These are phyloP conservation scores for Phylloscopus collybita DNA, from an alignment of 2,797 vertebrate genomes.

Conservation along the genomic window DNA sequence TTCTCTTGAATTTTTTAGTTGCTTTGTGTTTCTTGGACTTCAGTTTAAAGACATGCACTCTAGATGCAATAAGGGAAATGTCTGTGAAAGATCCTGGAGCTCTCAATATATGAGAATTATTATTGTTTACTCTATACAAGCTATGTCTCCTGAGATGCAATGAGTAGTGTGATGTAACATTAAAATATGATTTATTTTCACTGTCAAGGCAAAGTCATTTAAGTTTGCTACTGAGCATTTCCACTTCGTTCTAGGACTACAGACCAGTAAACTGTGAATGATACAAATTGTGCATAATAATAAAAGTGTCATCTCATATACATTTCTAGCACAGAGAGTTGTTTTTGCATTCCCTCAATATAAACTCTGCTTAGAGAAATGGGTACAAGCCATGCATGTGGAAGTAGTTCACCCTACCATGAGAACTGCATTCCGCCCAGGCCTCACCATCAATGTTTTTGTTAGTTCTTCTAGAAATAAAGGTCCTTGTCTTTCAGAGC, in stretches of 20 bases:
- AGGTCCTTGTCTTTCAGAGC: neutral
- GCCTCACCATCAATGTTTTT: neutral
- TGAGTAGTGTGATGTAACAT: constrained; percentile 1
- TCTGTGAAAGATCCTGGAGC: neutral
- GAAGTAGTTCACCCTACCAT: neutral
- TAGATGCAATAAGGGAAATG: neutral
- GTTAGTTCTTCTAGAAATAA: neutral
- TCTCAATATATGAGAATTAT: neutral
- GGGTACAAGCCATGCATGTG: neutral
- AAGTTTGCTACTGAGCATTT: neutral
- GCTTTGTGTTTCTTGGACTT: neutral
- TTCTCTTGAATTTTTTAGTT: neutral
- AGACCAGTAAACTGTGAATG: constrained; percentile 43
- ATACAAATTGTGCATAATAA: constrained; percentile 27
- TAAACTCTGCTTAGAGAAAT: neutral
- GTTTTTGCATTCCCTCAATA: neutral
- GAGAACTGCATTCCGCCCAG: neutral
- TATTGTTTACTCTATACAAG: neutral
- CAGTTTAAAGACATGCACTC: neutral
- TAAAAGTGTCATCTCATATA: neutral
- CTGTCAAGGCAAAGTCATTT: constrained; percentile 7
- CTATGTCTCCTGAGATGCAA: neutral
- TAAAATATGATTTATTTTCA: constrained; percentile 46
- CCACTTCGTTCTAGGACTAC: neutral
- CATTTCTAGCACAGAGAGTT: neutral